phyloP scores from a whole-genome alignment of 2,797 vertebrate genomes.

The Silurus aristotelis region DNA sequence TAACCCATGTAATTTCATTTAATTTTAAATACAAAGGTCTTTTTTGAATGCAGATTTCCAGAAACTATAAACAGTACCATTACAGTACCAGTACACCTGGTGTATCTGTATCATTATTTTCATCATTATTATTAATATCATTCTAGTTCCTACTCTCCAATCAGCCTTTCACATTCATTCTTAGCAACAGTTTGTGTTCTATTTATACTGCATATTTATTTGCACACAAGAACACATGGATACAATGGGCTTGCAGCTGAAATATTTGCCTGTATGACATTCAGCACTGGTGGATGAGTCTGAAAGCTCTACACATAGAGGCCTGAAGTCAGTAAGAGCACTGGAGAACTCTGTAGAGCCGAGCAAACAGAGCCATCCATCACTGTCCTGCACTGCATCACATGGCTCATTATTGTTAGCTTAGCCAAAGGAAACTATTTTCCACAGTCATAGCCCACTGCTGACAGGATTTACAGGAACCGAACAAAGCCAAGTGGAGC shows the following conservation, averaged over 20 bases:
- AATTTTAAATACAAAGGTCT: neutral
- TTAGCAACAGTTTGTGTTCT: neutral
- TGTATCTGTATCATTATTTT: too few relatives aligned
- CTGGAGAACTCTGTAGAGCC: neutral
- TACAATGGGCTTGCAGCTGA: neutral
- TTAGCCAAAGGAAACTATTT: constrained; percentile 24
- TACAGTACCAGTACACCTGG: neutral
- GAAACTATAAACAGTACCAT: neutral
- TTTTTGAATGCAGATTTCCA: neutral
- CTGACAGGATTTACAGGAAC: constrained; percentile 27
- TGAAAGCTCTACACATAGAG: neutral
- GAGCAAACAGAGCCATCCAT: constrained; percentile 25
- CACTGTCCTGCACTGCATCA: constrained; percentile 15
- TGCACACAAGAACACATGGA: neutral
- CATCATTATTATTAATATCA: neutral
- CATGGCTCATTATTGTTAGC: constrained; percentile 36
- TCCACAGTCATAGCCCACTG: constrained; percentile 4
- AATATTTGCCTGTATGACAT: neutral
- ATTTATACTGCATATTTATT: neutral
- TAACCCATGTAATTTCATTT: neutral
- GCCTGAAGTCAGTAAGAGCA: constrained; percentile 7
- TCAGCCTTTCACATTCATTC: neutral
- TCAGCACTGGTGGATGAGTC: neutral
- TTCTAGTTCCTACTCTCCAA: neutral
- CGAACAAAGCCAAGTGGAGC: constrained; percentile 15